phyloP scores from a whole-genome alignment of 30 jellyfish, hydroid and myxozoan species.

The Hydra vulgaris region DNA sequence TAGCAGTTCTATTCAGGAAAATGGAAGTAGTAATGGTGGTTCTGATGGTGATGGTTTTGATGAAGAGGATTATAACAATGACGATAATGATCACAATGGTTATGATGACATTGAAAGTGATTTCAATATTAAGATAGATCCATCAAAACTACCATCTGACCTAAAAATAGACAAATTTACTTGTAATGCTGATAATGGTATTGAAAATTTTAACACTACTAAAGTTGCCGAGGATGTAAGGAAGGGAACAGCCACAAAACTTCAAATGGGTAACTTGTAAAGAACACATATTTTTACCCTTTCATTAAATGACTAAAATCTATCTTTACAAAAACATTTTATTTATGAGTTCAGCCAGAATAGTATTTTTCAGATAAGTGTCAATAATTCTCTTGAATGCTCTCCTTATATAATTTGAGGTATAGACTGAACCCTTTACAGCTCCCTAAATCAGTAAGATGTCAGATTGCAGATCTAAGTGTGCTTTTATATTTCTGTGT shows the following conservation, averaged over 20 bases:
- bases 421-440: too few relatives aligned
- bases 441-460: too few relatives aligned
- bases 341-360: too few relatives aligned
- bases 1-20: neutral
- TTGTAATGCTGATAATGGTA: neutral
- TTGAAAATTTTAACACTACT: neutral
- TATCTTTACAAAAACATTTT: too few relatives aligned
- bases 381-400: too few relatives aligned
- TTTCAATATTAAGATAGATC: neutral
- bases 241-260: slow-evolving; percentile 24
- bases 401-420: too few relatives aligned
- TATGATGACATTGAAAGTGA: neutral
- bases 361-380: too few relatives aligned
- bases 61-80: neutral
- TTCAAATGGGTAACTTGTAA: slow-evolving; percentile 8
- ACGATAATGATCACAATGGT: neutral
- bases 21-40: neutral
- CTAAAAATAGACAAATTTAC: neutral
- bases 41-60: neutral
- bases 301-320: too few relatives aligned
- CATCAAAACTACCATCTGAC: neutral
- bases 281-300: neutral
- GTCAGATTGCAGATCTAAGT: too few relatives aligned
- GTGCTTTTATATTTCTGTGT: too few relatives aligned
- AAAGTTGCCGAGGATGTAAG: slow-evolving; percentile 4